phyloP scores from a whole-genome alignment of 2,888 invertebrate species.

The Norana najaformis region DNA sequence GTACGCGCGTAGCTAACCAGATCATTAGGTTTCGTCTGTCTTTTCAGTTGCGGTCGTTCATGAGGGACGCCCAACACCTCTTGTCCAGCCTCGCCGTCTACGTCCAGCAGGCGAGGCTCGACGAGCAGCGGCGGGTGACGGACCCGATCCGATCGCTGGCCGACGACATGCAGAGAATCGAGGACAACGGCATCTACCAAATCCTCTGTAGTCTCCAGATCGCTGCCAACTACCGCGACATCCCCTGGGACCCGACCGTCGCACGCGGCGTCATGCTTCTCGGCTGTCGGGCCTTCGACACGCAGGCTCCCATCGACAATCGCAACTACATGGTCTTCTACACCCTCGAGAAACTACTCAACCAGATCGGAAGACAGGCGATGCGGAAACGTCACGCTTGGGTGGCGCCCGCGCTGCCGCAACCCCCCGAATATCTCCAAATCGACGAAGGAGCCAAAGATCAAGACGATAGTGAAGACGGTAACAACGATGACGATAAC shows the following conservation, averaged over 20 bases:
- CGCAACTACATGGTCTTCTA: slow-evolving; percentile 44
- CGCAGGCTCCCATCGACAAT: slow-evolving; percentile 41
- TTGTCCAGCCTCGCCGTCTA: slow-evolving; percentile 39
- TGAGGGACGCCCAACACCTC: slow-evolving; percentile 31
- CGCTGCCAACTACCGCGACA: slow-evolving; percentile 23
- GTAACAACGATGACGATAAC: too few relatives aligned
- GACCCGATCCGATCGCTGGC: slow-evolving; percentile 32
- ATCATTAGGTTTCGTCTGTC: background rate
- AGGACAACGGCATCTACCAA: slow-evolving; percentile 41
- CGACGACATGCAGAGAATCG: slow-evolving; percentile 34
- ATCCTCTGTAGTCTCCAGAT: slow-evolving; percentile 39
- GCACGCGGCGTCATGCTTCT: slow-evolving; percentile 30
- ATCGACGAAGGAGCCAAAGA: background rate
- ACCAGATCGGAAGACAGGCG: slow-evolving; percentile 33
- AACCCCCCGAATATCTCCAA: background rate
- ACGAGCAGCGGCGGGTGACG: slow-evolving; percentile 31
- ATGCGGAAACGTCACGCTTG: background rate
- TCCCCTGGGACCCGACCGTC: slow-evolving; percentile 28
- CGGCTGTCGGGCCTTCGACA: slow-evolving; percentile 22
- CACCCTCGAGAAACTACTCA: slow-evolving; percentile 39
- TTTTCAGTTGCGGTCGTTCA: slow-evolving; percentile 16
- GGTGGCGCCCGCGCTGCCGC: background rate
- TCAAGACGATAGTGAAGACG: background rate
- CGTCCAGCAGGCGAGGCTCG: slow-evolving; percentile 41
- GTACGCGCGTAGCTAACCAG: too few relatives aligned